Evolutionary conservation across 2,113 vertebrate species (phyloP).

Genomic region (Rhegmatorhina hoffmannsi): DNA sequence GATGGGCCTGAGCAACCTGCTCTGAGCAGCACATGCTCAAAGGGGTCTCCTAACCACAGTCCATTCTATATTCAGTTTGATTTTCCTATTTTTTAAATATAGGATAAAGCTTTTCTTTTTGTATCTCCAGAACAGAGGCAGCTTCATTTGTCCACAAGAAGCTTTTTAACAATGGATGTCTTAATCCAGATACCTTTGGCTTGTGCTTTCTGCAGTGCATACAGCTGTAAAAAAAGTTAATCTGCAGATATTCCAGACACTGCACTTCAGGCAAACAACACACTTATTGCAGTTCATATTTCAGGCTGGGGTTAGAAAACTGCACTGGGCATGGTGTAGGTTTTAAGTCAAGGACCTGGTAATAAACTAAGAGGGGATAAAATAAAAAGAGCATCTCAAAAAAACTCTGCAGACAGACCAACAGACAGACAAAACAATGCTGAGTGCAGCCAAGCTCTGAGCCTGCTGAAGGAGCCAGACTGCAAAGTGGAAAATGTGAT

Average conservation of each 20-base stretch:
- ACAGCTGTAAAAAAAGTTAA: neutral
- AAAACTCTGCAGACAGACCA: neutral
- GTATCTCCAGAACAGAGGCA: neutral
- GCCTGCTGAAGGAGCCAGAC: conserved; percentile 31
- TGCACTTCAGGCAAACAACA: neutral
- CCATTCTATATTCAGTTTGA: neutral
- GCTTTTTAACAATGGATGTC: neutral
- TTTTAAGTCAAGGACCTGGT: neutral
- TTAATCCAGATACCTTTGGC: neutral
- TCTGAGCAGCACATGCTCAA: neutral
- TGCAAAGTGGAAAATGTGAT: conserved; percentile 24
- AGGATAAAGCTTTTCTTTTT: neutral
- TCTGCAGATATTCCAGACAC: neutral
- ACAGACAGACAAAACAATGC: neutral
- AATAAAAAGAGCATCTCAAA: neutral
- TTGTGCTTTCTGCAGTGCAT: neutral
- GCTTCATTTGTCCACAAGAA: neutral
- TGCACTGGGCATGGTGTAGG: neutral
- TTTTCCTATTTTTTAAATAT: neutral
- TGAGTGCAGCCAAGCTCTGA: neutral
- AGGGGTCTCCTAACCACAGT: neutral
- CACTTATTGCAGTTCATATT: neutral
- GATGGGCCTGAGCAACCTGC: neutral
- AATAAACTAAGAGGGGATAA: neutral
- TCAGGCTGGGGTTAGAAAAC: neutral